Evolutionary conservation across 2,113 vertebrate species (phyloP).

Genomic region (Poecile atricapillus): DNA sequence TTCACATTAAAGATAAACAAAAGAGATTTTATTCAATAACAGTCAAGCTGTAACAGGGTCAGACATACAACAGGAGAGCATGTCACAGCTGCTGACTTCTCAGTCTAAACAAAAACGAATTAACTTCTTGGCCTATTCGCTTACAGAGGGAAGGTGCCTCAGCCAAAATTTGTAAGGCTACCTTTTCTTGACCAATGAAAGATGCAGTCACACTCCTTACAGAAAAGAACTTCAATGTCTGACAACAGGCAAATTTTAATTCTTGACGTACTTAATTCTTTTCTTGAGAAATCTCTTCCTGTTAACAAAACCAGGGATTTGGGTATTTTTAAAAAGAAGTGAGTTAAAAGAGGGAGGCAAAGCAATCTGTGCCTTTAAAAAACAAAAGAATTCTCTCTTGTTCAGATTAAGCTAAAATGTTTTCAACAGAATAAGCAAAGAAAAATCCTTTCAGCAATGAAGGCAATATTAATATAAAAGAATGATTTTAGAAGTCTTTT

Average conservation of each 20-base stretch:
- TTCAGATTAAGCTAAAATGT: neutral
- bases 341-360: accelerated
- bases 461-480: neutral
- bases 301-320: neutral
- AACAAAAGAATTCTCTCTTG: neutral
- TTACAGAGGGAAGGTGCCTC: neutral
- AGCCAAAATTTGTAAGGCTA: neutral
- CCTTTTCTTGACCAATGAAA: neutral
- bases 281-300: neutral
- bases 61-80: neutral
- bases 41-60: conserved; percentile 24
- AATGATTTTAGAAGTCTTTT: neutral
- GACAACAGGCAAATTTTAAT: neutral
- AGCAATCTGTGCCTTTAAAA: neutral
- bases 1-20: conserved; percentile 19
- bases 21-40: conserved; percentile 6
- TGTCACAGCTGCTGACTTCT: conserved; percentile 7
- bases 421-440: neutral
- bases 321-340: neutral
- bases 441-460: neutral
- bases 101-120: conserved; percentile 50
- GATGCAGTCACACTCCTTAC: neutral
- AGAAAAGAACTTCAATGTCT: neutral
- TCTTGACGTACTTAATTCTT: neutral
- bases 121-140: neutral